Evolutionary conservation across 1,140 invertebrate genomes (phyloP), one percentile per base, ranked within the genome.

Genomic region (Habropoda laboriosa): DNA sequence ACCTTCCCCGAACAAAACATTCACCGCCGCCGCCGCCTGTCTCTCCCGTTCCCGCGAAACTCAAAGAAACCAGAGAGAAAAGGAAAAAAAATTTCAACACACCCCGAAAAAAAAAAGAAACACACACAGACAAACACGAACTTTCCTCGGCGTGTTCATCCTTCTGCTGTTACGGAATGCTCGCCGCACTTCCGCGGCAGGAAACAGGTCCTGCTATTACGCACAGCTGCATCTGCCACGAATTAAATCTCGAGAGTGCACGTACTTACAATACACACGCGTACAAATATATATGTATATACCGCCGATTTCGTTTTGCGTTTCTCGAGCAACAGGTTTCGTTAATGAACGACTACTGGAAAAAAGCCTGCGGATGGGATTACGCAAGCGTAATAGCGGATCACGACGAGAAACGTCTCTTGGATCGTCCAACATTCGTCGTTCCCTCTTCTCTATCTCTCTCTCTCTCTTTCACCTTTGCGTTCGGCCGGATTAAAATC

Each of bases 321-420:
- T 78, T 71, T 78, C 76, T 71, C 77, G 60, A 71, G 77, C 68
- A 79, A 79, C 77, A 79, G 68, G 70, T 79, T 79, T 79, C 77
- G 58, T 79, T 74, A 74, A 72, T 79, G 70, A 72, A 73, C 77
- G 58, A 61, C 70, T 64, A 63, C 60, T 64, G 77, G 40, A 53
- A 64, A 63, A 73, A 64, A 32, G 18, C 57, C 38, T 27, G 40
- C 32, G 21, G 40, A 35, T n/a, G 47, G 24, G 45, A 47, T 73
- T 73, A 74, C 77, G 77, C 27, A 73, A 79, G 47, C 47, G 47
- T 74, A 79, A 72, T 79, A 76, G 73, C 53, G 47, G 57, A 79
- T 79, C 77, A 24, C 32, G 42, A 7, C 35, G 24, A 57, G 35
- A 63, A 40, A 7, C 30, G 21, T 10, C 58, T 45, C 49, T 42